A percentile compares a stretch with the other conserved stretches of the same genome.
Conservation (phyloP, 2,113 vertebrate genomes). For the Gopherus flavomarginatus region DNA sequence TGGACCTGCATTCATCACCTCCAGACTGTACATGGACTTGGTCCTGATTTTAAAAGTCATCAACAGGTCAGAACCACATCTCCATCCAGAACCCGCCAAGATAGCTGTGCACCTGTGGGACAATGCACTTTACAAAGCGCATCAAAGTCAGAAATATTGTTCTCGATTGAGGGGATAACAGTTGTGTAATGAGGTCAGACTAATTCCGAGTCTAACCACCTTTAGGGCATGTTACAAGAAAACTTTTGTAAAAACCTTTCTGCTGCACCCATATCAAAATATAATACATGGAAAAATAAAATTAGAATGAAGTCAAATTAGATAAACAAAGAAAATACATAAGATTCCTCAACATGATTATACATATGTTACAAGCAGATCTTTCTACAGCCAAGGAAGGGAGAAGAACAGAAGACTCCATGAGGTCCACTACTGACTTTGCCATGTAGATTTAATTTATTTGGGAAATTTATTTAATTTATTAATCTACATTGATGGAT, state of each 20-base stretch:
- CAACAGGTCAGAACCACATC: neutral
- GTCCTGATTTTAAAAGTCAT: neutral
- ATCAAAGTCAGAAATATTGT: neutral
- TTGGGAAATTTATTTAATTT: neutral
- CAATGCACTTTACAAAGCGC: neutral
- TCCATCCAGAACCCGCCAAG: neutral
- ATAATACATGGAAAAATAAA: neutral
- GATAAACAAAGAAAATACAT: neutral
- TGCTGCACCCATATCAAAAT: neutral
- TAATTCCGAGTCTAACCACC: neutral
- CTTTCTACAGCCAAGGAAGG: neutral
- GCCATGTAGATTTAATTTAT: neutral
- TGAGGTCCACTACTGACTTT: neutral
- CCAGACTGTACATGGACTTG: neutral
- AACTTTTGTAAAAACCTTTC: neutral
- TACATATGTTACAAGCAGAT: neutral
- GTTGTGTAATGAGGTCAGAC: neutral
- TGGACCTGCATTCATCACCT: neutral
- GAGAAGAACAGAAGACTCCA: neutral
- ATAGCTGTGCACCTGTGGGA: neutral
- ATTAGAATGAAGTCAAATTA: neutral
- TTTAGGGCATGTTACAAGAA: neutral
- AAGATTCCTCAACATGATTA: neutral
- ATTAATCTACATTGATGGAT: neutral
- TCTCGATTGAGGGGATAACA: neutral